phyloP scores from a whole-genome alignment of 2,113 vertebrate species.

The Platycercus adscitus region DNA sequence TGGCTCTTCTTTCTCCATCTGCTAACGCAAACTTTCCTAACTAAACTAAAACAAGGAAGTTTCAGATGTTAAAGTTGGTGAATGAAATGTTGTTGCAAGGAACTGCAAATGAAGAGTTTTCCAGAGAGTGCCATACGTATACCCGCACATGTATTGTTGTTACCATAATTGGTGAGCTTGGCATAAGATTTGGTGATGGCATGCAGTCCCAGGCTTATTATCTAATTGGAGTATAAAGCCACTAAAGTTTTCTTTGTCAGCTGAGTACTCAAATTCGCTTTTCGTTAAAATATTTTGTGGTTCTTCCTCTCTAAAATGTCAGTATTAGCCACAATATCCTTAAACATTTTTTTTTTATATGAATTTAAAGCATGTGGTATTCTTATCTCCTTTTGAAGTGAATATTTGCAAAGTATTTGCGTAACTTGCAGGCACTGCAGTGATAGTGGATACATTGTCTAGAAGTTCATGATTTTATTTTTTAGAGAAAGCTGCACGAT shows the following conservation, averaged over 20 bases:
- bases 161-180: not conserved
- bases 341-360: not conserved
- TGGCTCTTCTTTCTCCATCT: not conserved
- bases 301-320: not conserved
- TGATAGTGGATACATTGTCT: not conserved
- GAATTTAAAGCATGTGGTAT: not conserved
- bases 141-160: accelerated
- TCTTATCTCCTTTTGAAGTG: not conserved
- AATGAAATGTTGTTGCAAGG: not conserved
- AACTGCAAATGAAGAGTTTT: not conserved
- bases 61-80: not conserved
- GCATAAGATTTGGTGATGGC: not conserved
- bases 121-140: not conserved
- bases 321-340: not conserved
- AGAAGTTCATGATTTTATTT: not conserved
- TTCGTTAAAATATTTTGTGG: not conserved
- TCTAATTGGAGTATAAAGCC: not conserved
- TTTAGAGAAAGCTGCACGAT: not conserved
- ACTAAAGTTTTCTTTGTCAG: not conserved
- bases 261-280: not conserved
- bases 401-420: not conserved
- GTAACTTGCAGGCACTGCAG: not conserved
- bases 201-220: not conserved
- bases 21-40: not conserved
- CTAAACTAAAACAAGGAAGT: not conserved